Evolutionary conservation across 2,888 invertebrate species (phyloP).

Genomic region (Meganola albula): DNA sequence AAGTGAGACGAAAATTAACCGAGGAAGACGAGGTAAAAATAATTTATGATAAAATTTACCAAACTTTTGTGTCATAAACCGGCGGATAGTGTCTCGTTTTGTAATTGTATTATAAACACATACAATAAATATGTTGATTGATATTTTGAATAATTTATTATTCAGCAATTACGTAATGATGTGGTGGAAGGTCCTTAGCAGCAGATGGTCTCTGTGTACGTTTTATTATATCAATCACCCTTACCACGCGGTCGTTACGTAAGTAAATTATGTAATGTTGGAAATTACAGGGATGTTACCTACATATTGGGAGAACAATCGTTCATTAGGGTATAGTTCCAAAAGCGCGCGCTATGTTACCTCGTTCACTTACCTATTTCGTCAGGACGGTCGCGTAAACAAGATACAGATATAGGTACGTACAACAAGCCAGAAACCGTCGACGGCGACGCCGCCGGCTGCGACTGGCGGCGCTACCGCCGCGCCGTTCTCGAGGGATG

Average conservation of each 20-base stretch:
- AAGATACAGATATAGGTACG: constrained; percentile 29
- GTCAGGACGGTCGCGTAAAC: too few relatives aligned
- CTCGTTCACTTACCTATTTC: constrained; percentile 9
- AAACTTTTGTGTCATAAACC: too few relatives aligned
- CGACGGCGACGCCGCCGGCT: neutral
- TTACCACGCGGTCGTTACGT: constrained; percentile 58
- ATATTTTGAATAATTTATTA: too few relatives aligned
- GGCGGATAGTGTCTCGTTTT: too few relatives aligned
- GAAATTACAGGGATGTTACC: constrained; percentile 38
- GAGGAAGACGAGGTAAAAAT: too few relatives aligned
- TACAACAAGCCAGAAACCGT: neutral
- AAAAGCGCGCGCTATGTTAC: constrained; percentile 20
- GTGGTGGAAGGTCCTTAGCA: constrained; percentile 19
- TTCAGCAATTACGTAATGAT: constrained; percentile 35
- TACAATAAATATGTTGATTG: too few relatives aligned
- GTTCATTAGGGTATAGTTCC: constrained; percentile 2
- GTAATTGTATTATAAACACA: too few relatives aligned
- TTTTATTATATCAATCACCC: too few relatives aligned
- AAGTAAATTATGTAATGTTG: constrained; percentile 54
- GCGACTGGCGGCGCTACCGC: constrained; percentile 12
- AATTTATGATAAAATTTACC: too few relatives aligned
- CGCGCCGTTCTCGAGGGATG: constrained; percentile 6
- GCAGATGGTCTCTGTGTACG: constrained; percentile 13
- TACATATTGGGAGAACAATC: constrained; percentile 1
- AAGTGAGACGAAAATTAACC: too few relatives aligned